These are phyloP conservation scores for Coenonympha glycerion DNA, from an alignment of 2,888 invertebrate species.

Conservation along the genomic window DNA sequence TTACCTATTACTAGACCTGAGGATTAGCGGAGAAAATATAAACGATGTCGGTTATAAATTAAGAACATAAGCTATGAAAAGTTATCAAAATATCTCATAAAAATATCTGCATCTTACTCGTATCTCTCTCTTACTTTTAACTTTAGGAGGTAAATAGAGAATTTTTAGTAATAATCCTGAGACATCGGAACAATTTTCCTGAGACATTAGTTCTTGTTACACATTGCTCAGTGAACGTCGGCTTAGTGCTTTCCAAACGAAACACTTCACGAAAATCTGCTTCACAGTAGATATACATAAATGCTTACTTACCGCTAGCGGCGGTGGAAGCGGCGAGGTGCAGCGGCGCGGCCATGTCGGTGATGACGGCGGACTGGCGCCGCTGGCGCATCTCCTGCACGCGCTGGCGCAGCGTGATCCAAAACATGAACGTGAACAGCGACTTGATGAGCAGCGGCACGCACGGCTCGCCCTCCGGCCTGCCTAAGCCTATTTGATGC, in stretches of 20 bases:
- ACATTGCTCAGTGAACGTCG: too few species aligned
- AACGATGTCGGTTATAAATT: neutral
- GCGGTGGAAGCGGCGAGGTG: slow-evolving; percentile 85
- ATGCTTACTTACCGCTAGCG: slow-evolving; percentile 67
- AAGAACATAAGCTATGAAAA: too few species aligned
- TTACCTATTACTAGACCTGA: slow-evolving; percentile 15
- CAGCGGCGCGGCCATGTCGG: slow-evolving; percentile 86
- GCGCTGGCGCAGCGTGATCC: slow-evolving; percentile 94
- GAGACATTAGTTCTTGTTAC: too few species aligned
- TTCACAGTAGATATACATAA: too few species aligned
- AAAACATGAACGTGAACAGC: slow-evolving; percentile 93
- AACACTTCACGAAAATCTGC: too few species aligned
- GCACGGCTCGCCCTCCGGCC: slow-evolving; percentile 79
- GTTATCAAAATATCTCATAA: too few species aligned
- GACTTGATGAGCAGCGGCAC: slow-evolving; percentile 88
- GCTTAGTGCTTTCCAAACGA: too few species aligned
- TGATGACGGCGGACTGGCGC: slow-evolving; percentile 79
- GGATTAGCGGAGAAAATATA: neutral
- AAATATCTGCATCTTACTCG: too few species aligned
- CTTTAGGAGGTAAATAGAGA: too few species aligned
- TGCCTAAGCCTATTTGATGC: slow-evolving; percentile 87
- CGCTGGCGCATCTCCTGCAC: slow-evolving; percentile 85
- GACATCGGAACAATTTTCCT: too few species aligned
- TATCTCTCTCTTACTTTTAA: too few species aligned
- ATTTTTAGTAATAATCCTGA: too few species aligned